A percentile compares a stretch with the other conserved stretches of the same genome.
Conservation (phyloP, 2,888 invertebrate species). For the Halictus ligatus region DNA sequence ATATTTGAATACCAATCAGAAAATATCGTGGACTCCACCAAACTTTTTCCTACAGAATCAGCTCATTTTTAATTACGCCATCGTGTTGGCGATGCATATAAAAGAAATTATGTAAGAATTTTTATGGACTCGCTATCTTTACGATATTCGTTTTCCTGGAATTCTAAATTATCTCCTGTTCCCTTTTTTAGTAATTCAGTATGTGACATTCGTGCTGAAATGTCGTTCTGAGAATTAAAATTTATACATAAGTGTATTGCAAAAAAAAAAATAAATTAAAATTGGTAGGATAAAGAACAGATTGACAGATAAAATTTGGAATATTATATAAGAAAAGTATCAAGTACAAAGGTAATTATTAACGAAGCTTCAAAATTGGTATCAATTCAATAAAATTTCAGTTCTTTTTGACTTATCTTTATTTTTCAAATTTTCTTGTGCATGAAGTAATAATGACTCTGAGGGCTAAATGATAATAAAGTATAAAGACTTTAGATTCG, state of each 20-base stretch:
- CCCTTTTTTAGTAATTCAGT: neutral
- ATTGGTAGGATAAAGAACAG: no score
- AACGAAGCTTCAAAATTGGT: neutral
- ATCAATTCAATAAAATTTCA: neutral
- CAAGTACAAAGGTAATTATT: neutral
- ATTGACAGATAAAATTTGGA: no score
- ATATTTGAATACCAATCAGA: neutral
- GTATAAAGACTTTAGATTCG: neutral
- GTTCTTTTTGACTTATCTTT: neutral
- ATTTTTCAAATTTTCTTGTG: neutral
- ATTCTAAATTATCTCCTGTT: neutral
- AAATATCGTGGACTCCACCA: neutral
- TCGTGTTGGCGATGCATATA: neutral
- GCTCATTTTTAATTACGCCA: neutral
- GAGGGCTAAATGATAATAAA: neutral
- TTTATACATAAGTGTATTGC: neutral
- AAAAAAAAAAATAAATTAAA: neutral
- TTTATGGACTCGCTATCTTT: neutral
- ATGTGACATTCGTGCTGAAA: neutral
- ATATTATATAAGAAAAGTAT: no score
- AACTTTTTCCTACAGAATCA: neutral
- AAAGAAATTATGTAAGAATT: neutral
- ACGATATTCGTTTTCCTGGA: neutral
- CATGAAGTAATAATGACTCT: neutral
- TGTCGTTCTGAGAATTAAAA: neutral